Percentiles rank a stretch among this genome's conserved stretches.
phyloP scores from a whole-genome alignment of 2,797 vertebrate species.

The Martes flavigula region DNA sequence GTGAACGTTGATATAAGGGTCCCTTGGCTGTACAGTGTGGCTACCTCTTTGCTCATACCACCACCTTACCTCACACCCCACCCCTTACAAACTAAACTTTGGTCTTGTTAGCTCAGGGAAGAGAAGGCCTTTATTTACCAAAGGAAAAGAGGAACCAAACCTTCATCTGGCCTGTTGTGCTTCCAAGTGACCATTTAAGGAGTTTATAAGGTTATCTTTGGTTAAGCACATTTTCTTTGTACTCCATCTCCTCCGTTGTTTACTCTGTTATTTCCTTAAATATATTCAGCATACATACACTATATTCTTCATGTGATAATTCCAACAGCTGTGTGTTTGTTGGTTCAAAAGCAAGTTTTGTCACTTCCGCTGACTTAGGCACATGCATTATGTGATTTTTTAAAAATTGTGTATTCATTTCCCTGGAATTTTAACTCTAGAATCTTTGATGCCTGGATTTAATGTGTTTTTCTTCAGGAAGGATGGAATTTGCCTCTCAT shows the following conservation, averaged over 20 bases:
- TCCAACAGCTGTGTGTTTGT: background rate
- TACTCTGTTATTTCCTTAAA: background rate
- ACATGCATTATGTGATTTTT: background rate
- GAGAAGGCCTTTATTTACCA: background rate
- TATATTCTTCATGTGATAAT: background rate
- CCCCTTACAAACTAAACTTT: background rate
- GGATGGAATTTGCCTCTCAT: background rate
- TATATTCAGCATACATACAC: background rate
- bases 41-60: background rate
- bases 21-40: background rate
- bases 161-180: background rate
- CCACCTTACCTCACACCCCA: background rate
- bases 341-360: slow-evolving; percentile 13
- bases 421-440: background rate
- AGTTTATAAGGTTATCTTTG: background rate
- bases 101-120: background rate
- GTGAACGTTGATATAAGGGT: background rate
- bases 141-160: background rate
- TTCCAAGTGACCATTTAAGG: background rate
- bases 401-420: background rate
- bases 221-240: background rate
- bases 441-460: background rate
- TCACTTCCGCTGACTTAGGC: background rate
- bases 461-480: background rate
- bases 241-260: background rate